Conservation (phyloP, 2,113 vertebrate genomes). For the Lichenostomus cassidix region DNA sequence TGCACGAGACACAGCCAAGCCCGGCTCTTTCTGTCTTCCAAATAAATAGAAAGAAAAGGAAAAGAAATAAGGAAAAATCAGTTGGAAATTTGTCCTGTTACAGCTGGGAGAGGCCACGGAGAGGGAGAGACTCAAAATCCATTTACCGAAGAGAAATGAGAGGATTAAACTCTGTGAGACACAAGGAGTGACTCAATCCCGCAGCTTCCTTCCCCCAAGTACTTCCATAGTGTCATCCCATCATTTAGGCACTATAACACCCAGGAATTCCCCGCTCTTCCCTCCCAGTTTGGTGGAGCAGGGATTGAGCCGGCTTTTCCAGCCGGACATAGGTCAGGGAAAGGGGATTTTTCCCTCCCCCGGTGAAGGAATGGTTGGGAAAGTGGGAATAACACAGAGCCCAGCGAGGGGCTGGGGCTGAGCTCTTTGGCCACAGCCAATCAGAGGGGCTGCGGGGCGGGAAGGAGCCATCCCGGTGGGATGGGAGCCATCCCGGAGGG, state of each 20-base stretch:
- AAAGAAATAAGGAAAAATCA: conserved; percentile 1
- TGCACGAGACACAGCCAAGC: neutral
- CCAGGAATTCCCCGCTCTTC: neutral
- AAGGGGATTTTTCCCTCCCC: neutral
- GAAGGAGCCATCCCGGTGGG: neutral
- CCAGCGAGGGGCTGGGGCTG: neutral
- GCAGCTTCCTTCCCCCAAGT: neutral
- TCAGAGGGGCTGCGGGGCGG: neutral
- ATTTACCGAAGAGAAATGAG: neutral
- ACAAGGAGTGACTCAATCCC: neutral
- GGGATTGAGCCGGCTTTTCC: neutral
- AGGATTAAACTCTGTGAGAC: neutral
- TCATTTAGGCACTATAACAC: neutral
- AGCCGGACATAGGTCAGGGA: neutral
- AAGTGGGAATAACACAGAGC: neutral
- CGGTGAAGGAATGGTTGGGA: neutral
- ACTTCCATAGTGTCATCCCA: neutral
- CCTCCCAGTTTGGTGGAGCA: neutral
- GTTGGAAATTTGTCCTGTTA: conserved; percentile 17
- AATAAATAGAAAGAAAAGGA: conserved; percentile 65
- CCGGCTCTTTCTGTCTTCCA: neutral
- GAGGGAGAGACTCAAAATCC: neutral
- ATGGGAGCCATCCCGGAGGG: neutral
- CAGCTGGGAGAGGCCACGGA: neutral
- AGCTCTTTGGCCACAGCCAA: neutral